Conservation (phyloP, 1,140 invertebrate species). For the Uloborus diversus region DNA sequence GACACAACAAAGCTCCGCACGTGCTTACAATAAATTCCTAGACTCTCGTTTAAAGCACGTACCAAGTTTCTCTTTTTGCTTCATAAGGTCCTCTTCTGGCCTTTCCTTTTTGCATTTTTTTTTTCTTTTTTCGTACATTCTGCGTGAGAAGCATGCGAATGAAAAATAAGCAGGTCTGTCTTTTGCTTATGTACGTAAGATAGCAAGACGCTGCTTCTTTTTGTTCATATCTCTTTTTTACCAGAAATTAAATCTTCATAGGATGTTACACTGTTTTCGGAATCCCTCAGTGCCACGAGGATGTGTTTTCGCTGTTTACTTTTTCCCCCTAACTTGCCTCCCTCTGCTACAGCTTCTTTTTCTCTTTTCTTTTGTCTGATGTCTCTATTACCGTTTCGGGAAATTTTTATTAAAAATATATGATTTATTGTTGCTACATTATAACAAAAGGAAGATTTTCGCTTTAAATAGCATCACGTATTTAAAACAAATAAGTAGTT, state of each 20-base stretch:
- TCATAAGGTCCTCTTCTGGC: constrained; percentile 1
- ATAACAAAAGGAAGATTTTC: too few relatives aligned
- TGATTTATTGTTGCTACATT: too few relatives aligned
- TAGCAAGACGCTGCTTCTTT: not conserved
- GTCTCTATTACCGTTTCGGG: too few relatives aligned
- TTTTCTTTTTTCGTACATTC: not conserved
- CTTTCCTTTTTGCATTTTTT: not conserved
- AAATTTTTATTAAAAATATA: too few relatives aligned
- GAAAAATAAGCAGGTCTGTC: constrained; percentile 20
- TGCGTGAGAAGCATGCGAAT: constrained; percentile 21
- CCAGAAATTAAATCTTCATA: not conserved
- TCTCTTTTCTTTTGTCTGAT: too few relatives aligned
- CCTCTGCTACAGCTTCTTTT: too few relatives aligned
- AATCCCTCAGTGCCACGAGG: too few relatives aligned
- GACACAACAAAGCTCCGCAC: constrained; percentile 46
- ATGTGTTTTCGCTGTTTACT: too few relatives aligned
- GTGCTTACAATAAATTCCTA: constrained; percentile 47
- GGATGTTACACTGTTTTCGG: not conserved
- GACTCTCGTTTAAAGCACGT: constrained; percentile 50
- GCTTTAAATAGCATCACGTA: too few relatives aligned
- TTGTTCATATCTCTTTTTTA: not conserved
- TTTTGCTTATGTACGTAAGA: not conserved
- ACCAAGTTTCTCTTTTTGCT: constrained; percentile 19
- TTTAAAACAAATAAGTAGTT: too few relatives aligned
- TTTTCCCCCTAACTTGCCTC: too few relatives aligned